Conservation (phyloP, 2,888 invertebrate species). For the Unio delphinus region DNA sequence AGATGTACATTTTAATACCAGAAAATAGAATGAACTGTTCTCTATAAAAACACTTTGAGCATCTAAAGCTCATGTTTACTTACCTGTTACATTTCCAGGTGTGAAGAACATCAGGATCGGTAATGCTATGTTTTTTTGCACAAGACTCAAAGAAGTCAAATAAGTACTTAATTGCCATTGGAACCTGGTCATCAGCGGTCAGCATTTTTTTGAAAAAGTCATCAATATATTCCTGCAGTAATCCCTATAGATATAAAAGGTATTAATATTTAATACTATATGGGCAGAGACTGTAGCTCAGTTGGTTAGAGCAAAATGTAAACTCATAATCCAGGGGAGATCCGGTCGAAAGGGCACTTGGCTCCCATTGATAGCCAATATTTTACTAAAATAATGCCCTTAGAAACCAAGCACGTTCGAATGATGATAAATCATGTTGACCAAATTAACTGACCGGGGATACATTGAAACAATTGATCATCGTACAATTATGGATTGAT, state of each 20-base stretch:
- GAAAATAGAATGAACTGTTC: no score
- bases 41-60: neutral
- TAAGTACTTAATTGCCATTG: constrained; percentile 99
- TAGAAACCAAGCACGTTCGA: no score
- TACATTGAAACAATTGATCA: no score
- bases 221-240: constrained; percentile 97
- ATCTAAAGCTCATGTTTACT: neutral
- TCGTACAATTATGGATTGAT: no score
- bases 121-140: constrained; percentile 83
- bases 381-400: no score
- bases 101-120: constrained; percentile 98
- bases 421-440: no score
- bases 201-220: constrained; percentile 95
- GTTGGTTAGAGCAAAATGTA: no score
- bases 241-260: constrained; percentile 77
- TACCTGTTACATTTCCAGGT: constrained; percentile 97
- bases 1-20: no score
- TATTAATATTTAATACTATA: neutral
- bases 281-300: constrained; percentile 63
- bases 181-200: constrained; percentile 80
- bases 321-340: no score
- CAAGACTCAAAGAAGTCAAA: constrained; percentile 99
- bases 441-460: no score
- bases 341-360: no score
- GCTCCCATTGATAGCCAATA: no score